Percentiles rank a stretch among this genome's conserved stretches.
Evolutionary conservation across 2,113 vertebrate genomes (phyloP).

Genomic region (Polypterus senegalus): DNA sequence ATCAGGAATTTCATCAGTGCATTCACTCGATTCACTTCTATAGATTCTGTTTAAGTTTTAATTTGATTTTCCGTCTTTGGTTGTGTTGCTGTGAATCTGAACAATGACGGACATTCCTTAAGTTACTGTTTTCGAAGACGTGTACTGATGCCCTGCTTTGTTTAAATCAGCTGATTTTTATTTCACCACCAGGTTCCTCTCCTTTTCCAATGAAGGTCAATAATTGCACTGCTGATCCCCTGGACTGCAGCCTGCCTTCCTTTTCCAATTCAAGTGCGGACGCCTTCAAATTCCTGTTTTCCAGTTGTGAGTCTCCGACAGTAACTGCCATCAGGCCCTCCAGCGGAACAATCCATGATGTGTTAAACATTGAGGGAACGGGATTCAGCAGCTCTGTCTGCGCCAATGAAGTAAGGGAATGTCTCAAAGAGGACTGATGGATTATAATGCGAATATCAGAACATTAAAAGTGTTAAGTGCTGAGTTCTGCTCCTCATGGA

Average conservation of each 20-base stretch:
- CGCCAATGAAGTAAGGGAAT: slow-evolving; percentile 52
- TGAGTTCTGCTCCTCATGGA: too few species aligned
- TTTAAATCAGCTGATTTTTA: neutral
- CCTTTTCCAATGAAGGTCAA: slow-evolving; percentile 7
- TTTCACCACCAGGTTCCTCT: slow-evolving; percentile 13
- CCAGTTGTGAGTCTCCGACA: slow-evolving; percentile 47
- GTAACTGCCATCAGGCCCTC: slow-evolving; percentile 54
- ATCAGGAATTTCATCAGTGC: too few species aligned
- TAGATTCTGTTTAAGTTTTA: too few species aligned
- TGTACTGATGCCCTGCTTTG: neutral
- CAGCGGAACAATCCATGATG: slow-evolving; percentile 46
- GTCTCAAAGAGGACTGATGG: too few species aligned
- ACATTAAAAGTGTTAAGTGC: too few species aligned
- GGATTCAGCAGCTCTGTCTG: slow-evolving; percentile 52
- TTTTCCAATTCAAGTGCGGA: slow-evolving; percentile 7
- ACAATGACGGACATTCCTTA: too few species aligned
- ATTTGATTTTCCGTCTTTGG: too few species aligned
- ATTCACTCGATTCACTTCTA: too few species aligned
- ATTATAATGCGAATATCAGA: too few species aligned
- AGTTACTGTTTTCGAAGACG: too few species aligned
- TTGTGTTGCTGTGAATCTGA: too few species aligned
- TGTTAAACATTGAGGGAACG: slow-evolving; percentile 50
- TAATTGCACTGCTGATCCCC: slow-evolving; percentile 31
- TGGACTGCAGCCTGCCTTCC: slow-evolving; percentile 28
- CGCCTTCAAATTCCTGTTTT: slow-evolving; percentile 38